Evolutionary conservation across 2,113 vertebrate species (phyloP).

Genomic region (Isichthys henryi): DNA sequence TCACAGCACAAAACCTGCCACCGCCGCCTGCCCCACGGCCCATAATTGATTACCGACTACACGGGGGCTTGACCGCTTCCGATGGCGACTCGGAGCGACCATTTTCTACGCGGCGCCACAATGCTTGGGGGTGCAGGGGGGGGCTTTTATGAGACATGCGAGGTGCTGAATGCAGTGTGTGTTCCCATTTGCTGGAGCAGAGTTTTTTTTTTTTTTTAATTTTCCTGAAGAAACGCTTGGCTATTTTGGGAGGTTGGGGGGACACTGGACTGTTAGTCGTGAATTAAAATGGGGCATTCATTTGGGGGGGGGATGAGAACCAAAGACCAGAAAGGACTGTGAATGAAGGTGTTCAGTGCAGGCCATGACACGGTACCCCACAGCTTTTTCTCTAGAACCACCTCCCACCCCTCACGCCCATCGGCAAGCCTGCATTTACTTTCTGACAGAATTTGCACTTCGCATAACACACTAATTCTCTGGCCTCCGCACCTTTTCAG

Average conservation of each 20-base stretch:
- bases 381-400: slow-evolving; percentile 34
- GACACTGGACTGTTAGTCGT: slow-evolving; percentile 33
- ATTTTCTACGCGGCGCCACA: slow-evolving; percentile 35
- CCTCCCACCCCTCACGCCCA: no score
- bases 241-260: slow-evolving; percentile 8
- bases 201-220: slow-evolving; percentile 2
- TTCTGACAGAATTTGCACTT: slow-evolving; percentile 20
- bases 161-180: slow-evolving; percentile 21
- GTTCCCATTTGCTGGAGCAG: slow-evolving; percentile 3
- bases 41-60: slow-evolving; percentile 59
- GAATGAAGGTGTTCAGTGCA: slow-evolving; percentile 41
- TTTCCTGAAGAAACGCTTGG: slow-evolving; percentile 4
- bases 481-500: not conserved
- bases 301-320: slow-evolving; percentile 34
- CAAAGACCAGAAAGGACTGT: slow-evolving; percentile 39
- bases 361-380: slow-evolving; percentile 37
- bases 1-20: slow-evolving; percentile 38
- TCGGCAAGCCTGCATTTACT: slow-evolving; percentile 9
- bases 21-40: slow-evolving; percentile 51
- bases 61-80: slow-evolving; percentile 41
- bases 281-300: slow-evolving; percentile 55
- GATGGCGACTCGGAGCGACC: slow-evolving; percentile 34
- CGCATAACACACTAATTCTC: slow-evolving; percentile 6
- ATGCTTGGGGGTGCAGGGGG: not conserved
- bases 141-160: not conserved